These are phyloP conservation scores for Drosophila ficusphila DNA, from an alignment of 1,140 invertebrate species.

Conservation along the genomic window DNA sequence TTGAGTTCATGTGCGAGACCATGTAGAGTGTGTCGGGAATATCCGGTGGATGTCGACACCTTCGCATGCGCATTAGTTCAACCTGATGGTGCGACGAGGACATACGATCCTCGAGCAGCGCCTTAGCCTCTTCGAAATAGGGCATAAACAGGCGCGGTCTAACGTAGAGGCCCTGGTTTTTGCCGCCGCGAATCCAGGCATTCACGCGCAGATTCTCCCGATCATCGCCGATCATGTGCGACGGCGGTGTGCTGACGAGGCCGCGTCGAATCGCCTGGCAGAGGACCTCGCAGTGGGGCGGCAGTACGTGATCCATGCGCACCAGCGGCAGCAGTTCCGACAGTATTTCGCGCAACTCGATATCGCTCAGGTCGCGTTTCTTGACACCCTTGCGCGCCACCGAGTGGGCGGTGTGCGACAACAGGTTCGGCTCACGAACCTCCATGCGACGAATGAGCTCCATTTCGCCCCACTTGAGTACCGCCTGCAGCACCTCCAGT, in stretches of 20 bases:
- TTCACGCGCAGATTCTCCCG: slow-evolving; percentile 89
- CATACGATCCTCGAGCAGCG: slow-evolving; percentile 92
- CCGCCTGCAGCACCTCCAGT: slow-evolving; percentile 93
- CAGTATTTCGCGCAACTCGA: slow-evolving; percentile 93
- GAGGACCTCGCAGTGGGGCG: slow-evolving; percentile 92
- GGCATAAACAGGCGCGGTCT: slow-evolving; percentile 95
- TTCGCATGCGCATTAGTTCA: slow-evolving; percentile 90
- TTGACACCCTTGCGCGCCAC: slow-evolving; percentile 94
- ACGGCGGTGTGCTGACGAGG: slow-evolving; percentile 92
- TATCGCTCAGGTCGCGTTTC: slow-evolving; percentile 93
- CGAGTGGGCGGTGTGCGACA: slow-evolving; percentile 96
- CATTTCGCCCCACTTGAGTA: slow-evolving; percentile 96
- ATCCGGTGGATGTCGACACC: slow-evolving; percentile 88
- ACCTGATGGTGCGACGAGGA: slow-evolving; percentile 87
- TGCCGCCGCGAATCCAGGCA: slow-evolving; percentile 92
- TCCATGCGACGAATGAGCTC: slow-evolving; percentile 92
- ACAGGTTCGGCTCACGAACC: slow-evolving; percentile 94
- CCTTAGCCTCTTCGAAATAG: slow-evolving; percentile 97
- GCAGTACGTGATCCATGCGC: slow-evolving; percentile 94
- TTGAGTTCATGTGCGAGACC: slow-evolving; percentile 86
- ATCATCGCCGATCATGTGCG: slow-evolving; percentile 93
- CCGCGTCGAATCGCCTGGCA: slow-evolving; percentile 92
- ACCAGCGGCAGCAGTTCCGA: slow-evolving; percentile 93
- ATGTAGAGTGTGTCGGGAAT: slow-evolving; percentile 98
- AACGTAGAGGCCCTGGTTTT: slow-evolving; percentile 92